phyloP scores from a whole-genome alignment of 2,888 invertebrate genomes.

The Eristalis arbustorum region DNA sequence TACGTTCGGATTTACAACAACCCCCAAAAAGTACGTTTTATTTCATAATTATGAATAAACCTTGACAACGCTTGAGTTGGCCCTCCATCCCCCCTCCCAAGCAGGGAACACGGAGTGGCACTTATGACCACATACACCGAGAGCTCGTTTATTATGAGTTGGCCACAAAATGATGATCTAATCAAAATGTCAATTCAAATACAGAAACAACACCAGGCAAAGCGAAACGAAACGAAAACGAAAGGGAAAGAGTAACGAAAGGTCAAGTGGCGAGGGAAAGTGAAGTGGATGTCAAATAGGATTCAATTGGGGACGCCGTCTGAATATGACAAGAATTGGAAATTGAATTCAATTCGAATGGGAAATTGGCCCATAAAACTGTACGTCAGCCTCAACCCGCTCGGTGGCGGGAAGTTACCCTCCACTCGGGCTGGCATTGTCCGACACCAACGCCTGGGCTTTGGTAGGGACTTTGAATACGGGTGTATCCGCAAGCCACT shows the following conservation, averaged over 20 bases:
- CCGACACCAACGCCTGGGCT: not conserved
- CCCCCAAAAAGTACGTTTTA: not conserved
- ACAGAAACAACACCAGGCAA: not conserved
- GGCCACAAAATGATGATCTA: conserved; percentile 22
- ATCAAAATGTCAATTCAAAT: conserved; percentile 19
- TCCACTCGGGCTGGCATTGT: not conserved
- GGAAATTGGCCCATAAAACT: conserved; percentile 34
- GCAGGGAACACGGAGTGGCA: not conserved
- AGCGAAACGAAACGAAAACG: not conserved
- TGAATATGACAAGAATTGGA: conserved; percentile 39
- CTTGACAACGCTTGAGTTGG: not conserved
- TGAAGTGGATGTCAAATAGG: conserved; percentile 6
- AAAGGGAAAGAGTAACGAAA: not conserved
- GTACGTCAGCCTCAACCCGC: not conserved
- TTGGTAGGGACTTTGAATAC: not conserved
- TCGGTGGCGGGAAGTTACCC: not conserved
- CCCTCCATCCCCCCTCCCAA: not conserved
- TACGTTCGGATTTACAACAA: not conserved
- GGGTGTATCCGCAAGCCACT: not conserved
- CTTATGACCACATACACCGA: not conserved
- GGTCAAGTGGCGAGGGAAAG: conserved; percentile 4
- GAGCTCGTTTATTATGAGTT: not conserved
- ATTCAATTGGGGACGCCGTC: conserved; percentile 8
- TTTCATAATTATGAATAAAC: not conserved
- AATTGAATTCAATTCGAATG: conserved; percentile 46